Base-by-base conservation (phyloP, 2,797 vertebrate genomes). In the Peromyscus nudipes region DNA sequence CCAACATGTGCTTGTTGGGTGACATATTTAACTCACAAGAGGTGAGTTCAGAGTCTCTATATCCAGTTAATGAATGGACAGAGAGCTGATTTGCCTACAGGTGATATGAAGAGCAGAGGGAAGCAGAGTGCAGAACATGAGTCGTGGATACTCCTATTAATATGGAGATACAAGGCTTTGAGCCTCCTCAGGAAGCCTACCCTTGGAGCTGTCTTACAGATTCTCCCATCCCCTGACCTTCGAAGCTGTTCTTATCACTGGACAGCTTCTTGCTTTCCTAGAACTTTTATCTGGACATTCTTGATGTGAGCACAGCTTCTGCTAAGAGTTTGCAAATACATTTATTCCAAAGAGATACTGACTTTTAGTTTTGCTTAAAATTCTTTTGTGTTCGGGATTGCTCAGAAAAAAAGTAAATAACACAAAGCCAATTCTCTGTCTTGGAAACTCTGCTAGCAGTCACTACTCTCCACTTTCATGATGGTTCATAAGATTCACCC, bases 391-490 rank as follows among this genome's bases (percentile, higher is more conserved):
- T n/a, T 55, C 62, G 89, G 79, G 71, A 89, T 81, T 79, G 21
- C 65, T 96, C 71, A 92, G 75, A 92, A 96, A 23, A 34, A 62
- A 73, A n/a, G 34, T 19, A 95, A 96, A 76, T 43, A 75, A 89
- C 76, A 92, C 43, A 14, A 96, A 96, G 91, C 62, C 95, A 97
- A 97, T 90, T 49, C 91, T 71, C 55, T 90, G 49, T 67, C 69
- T 96, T 21, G 46, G 34, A 89, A 85, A 91, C 77, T 37, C 57
- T 64, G 52, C 37, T 95, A 77, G 49, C 83, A n/a, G 91, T 82
- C 6, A 40, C 11, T 4, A 21, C n/a, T 92, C 40, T 76, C 14
- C 14, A 60, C 81, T 57, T 86, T 49, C 31, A 89, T 25, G 21
- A 29, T 83, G 52, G 34, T 89, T 67, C 82, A 46, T 49, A 85